These are phyloP conservation scores for Polietes domitor DNA, from an alignment of 2,888 invertebrate species.

Conservation along the genomic window DNA sequence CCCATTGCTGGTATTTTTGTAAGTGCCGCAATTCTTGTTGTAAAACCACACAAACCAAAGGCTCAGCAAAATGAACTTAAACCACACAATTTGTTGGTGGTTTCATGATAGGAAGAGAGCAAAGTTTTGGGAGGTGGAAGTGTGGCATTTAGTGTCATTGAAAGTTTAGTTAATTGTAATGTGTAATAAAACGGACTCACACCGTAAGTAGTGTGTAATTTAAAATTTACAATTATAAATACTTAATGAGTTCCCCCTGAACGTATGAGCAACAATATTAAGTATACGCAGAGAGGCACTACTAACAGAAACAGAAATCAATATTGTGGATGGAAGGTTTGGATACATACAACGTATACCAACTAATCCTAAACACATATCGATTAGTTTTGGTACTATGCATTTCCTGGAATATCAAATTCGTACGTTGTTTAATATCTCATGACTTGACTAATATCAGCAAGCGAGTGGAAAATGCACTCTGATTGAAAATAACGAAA, in stretches of 20 bases:
- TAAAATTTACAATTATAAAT: slow-evolving; percentile 11
- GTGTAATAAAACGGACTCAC: neutral
- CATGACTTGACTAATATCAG: slow-evolving; percentile 31
- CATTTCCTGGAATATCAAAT: too few species aligned
- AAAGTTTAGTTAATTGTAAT: slow-evolving; percentile 13
- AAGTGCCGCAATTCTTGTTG: slow-evolving; percentile 9
- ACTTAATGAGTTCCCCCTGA: neutral
- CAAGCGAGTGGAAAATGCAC: neutral
- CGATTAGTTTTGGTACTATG: neutral
- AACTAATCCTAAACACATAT: too few species aligned
- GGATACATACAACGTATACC: too few species aligned
- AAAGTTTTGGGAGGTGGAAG: neutral
- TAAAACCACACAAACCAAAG: slow-evolving; percentile 43
- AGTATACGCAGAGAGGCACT: neutral
- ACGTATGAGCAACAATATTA: neutral
- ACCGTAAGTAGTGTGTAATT: neutral
- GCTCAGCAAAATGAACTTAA: slow-evolving; percentile 35
- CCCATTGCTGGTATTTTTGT: neutral
- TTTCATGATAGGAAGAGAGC: neutral
- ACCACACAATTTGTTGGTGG: slow-evolving; percentile 24
- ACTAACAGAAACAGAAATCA: neutral
- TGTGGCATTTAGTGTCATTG: slow-evolving; percentile 3
- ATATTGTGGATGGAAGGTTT: too few species aligned
- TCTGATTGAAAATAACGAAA: neutral
- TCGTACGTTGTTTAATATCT: neutral